Conservation (phyloP, 2,888 invertebrate species). For the Microctonus brassicae region DNA sequence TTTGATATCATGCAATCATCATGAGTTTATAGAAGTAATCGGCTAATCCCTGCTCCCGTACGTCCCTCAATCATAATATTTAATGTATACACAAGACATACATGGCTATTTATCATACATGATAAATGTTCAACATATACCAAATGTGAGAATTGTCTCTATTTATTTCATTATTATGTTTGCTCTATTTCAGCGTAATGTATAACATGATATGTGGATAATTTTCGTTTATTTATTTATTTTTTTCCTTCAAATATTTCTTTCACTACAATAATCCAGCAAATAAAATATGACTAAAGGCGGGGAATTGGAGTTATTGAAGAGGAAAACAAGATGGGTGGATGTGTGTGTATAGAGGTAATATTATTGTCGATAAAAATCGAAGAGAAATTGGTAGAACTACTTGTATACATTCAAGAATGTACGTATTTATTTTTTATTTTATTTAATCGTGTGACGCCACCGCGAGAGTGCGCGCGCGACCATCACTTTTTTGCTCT, state of each 20-base stretch:
- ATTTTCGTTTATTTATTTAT: too few species aligned
- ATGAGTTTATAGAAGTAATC: slow-evolving; percentile 20
- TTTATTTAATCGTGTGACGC: background rate
- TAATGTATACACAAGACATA: slow-evolving; percentile 2
- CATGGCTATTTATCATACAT: background rate
- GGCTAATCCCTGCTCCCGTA: background rate
- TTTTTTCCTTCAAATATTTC: too few species aligned
- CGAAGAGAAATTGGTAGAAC: background rate
- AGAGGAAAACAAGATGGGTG: background rate
- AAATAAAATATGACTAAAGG: background rate
- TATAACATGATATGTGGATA: too few species aligned
- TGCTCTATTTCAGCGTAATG: background rate
- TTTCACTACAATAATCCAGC: background rate
- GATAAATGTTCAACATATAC: background rate
- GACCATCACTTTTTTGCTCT: slow-evolving; percentile 14
- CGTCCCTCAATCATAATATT: slow-evolving; percentile 4
- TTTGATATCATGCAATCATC: slow-evolving; percentile 4
- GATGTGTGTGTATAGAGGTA: background rate
- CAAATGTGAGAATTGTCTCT: background rate
- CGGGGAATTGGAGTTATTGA: background rate
- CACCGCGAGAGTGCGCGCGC: slow-evolving; percentile 9
- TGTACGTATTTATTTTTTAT: background rate
- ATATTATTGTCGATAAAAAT: slow-evolving; percentile 1
- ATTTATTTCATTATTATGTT: background rate
- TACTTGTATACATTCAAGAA: background rate